These are phyloP conservation scores for Python bivittatus DNA, from an alignment of 2,113 vertebrate species.

Conservation along the genomic window DNA sequence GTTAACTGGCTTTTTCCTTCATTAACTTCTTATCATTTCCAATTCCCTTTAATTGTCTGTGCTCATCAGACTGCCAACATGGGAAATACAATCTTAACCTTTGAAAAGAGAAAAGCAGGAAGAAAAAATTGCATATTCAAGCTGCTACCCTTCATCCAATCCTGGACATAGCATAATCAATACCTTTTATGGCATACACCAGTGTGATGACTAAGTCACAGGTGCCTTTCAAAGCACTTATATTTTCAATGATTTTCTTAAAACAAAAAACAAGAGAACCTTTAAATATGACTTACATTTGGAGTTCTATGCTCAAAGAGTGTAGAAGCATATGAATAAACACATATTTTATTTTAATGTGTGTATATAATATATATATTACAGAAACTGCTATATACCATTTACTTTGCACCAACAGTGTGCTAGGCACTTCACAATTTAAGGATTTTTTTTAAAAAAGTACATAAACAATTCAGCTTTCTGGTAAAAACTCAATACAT, in stretches of 20 bases:
- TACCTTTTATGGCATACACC: neutral
- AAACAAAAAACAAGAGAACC: neutral
- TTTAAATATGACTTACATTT: neutral
- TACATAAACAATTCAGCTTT: neutral
- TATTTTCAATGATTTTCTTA: neutral
- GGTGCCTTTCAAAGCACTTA: neutral
- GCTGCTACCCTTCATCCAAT: neutral
- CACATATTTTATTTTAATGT: slow-evolving; percentile 58
- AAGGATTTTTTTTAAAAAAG: slow-evolving; percentile 34
- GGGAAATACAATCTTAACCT: neutral
- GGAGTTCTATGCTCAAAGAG: neutral
- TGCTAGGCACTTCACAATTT: slow-evolving; percentile 6
- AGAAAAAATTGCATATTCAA: neutral
- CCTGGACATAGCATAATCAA: neutral
- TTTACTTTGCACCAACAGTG: neutral
- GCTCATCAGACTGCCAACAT: neutral
- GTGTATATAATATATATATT: neutral
- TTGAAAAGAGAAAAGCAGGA: neutral
- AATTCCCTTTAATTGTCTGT: neutral
- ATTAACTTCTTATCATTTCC: neutral
- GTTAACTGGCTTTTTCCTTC: no score
- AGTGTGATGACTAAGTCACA: neutral
- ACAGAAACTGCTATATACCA: slow-evolving; percentile 31
- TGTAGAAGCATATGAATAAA: neutral
- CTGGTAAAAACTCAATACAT: neutral